Evolutionary conservation across 2,113 vertebrate species (phyloP).

Genomic region (Lepus timidus): DNA sequence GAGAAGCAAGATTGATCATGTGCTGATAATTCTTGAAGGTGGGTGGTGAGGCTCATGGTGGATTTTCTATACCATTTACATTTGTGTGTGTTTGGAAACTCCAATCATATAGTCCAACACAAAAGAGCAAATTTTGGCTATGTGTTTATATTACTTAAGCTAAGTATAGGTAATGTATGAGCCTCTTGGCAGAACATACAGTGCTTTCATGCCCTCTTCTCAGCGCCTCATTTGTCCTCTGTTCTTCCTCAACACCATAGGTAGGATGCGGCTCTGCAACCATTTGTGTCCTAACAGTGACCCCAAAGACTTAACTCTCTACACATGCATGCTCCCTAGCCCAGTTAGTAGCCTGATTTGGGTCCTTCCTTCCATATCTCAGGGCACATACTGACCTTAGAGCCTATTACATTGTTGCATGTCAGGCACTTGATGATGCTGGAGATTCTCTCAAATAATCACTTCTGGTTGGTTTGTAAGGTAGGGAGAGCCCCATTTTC

Average conservation of each 20-base stretch:
- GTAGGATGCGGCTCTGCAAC: background rate
- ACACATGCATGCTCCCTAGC: background rate
- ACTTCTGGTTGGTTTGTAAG: background rate
- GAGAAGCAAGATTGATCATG: background rate
- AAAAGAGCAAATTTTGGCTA: background rate
- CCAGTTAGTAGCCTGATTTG: background rate
- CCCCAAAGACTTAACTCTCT: background rate
- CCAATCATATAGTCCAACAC: slow-evolving; percentile 3
- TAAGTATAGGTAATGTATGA: background rate
- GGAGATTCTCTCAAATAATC: background rate
- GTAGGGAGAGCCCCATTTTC: background rate
- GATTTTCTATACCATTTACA: background rate
- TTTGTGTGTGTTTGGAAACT: slow-evolving; percentile 46
- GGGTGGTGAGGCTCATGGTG: background rate
- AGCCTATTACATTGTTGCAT: background rate
- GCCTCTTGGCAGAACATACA: background rate
- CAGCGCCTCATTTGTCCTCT: background rate
- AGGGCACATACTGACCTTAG: background rate
- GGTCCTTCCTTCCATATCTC: background rate
- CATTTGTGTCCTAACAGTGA: background rate
- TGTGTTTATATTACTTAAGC: background rate
- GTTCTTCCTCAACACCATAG: background rate
- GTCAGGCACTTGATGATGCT: background rate
- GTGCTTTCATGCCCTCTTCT: background rate
- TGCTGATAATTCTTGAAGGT: slow-evolving; percentile 27